Base-by-base conservation (phyloP, 2,797 vertebrate genomes). In the Zenarchopterus dispar region DNA sequence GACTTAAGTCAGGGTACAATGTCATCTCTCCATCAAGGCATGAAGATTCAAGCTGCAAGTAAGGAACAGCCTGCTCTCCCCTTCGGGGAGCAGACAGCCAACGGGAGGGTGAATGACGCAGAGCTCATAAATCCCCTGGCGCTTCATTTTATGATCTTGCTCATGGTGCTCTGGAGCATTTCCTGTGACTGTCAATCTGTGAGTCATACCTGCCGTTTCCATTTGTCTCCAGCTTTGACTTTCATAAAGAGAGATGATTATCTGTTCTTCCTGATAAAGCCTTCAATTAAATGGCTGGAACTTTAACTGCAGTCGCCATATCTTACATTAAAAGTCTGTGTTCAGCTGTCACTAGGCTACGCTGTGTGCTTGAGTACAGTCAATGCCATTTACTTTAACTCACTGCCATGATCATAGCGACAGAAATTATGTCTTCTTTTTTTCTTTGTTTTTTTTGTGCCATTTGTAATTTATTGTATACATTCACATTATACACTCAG, bases 121-220 rank as follows among this genome's bases (percentile, higher is more conserved):
- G 75, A 77, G 70, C 72, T 76, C 63, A 65, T 54, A 58, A 68
- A 5, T 49, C 73, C 58, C 62, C 56, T 7, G 60, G 71, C 60
- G 33, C 67, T 76, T 78, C 78, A 67, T 78, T 76, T 82, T 77
- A 75, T 13, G 13, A 52, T 75, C 67, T 89, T 85, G 88, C 75
- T 90, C 88, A 88, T 53, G 56, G 58, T 75, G 73, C 88, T 81
- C 67, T 60, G 67, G 73, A 89, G 79, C 79, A 71, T 82, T 70
- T 82, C 65, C 62, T 46, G 56, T 77, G 82, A 80, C 78, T 76
- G 71, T 70, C 75, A 70, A 75, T 61, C 62, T 63, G 44, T 87
- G 84, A 88, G 71, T 90, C 87, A 90, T 74, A 81, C 67, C 82
- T 81, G 76, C 61, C 65, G 1, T 64, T 67, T 70, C 23, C 51